Conservation (phyloP, 2,113 vertebrate genomes). For the Epinephelus cyanopodus region DNA sequence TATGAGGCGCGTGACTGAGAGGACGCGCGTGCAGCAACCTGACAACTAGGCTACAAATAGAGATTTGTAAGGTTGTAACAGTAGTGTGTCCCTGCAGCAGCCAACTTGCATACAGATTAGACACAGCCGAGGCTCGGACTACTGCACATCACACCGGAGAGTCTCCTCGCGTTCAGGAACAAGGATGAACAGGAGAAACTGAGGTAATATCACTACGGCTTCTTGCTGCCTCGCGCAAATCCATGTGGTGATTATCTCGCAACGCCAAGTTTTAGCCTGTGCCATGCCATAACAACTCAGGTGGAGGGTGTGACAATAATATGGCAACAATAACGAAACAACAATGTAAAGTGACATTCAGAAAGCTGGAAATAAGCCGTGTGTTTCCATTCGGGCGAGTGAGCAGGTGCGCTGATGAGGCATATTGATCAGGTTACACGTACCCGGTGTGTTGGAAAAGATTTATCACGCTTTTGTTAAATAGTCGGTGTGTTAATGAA, state of each 20-base stretch:
- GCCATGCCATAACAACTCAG: slow-evolving; percentile 48
- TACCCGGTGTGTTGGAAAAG: slow-evolving; percentile 7
- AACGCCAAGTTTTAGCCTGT: slow-evolving; percentile 62
- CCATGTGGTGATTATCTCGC: slow-evolving; percentile 32
- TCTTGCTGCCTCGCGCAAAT: not conserved
- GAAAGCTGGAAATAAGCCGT: not conserved
- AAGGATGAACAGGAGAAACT: slow-evolving; percentile 50
- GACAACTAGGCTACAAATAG: slow-evolving; percentile 1
- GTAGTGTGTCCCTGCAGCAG: slow-evolving; percentile 50
- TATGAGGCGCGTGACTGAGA: slow-evolving; percentile 1
- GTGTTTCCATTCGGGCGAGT: not conserved
- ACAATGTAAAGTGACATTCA: not conserved
- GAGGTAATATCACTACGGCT: slow-evolving; percentile 53
- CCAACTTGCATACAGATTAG: slow-evolving; percentile 53
- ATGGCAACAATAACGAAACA: not conserved
- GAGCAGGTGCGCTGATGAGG: slow-evolving; percentile 25
- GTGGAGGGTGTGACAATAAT: slow-evolving; percentile 29
- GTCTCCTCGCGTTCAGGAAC: slow-evolving; percentile 22
- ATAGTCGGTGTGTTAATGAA: not conserved
- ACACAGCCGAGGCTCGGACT: slow-evolving; percentile 54
- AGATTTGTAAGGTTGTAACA: slow-evolving; percentile 34
- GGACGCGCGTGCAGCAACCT: slow-evolving; percentile 1
- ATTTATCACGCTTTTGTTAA: slow-evolving; percentile 14
- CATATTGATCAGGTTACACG: slow-evolving; percentile 12
- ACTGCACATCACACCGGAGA: slow-evolving; percentile 40